phyloP scores from a whole-genome alignment of 1,140 invertebrate genomes.

The Babylonia areolata region DNA sequence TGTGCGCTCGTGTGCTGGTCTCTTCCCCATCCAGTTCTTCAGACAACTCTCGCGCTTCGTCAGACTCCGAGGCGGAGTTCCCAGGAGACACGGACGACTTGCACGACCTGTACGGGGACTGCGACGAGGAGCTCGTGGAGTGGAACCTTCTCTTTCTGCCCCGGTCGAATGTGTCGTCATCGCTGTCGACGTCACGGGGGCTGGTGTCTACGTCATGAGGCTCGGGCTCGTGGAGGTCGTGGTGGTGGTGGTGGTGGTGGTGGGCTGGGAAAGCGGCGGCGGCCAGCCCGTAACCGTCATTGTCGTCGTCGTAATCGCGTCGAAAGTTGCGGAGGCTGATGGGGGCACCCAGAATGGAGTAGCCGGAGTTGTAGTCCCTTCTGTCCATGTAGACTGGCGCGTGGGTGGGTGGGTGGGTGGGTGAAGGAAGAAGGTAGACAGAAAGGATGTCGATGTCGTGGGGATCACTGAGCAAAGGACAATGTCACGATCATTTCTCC shows the following conservation, averaged over 20 bases:
- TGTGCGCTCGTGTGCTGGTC: no score
- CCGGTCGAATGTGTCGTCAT: slow-evolving; percentile 6
- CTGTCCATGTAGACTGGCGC: neutral
- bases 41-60: neutral
- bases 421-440: no score
- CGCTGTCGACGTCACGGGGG: neutral
- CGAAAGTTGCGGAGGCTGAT: neutral
- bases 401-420: neutral
- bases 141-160: slow-evolving; percentile 25
- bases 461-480: no score
- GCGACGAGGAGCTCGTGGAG: slow-evolving; percentile 23
- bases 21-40: neutral
- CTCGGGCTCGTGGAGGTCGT: neutral
- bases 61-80: slow-evolving; percentile 6
- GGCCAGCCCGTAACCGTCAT: neutral
- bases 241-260: neutral
- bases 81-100: slow-evolving; percentile 17
- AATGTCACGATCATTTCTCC: no score
- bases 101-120: neutral
- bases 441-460: no score
- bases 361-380: neutral
- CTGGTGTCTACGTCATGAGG: neutral
- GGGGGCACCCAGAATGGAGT: neutral
- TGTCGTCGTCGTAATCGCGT: neutral
- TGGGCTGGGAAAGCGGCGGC: neutral